A percentile compares a stretch with the other conserved stretches of the same genome.
Evolutionary conservation across 2,888 invertebrate genomes (phyloP).

Genomic region (Erynnis tages): DNA sequence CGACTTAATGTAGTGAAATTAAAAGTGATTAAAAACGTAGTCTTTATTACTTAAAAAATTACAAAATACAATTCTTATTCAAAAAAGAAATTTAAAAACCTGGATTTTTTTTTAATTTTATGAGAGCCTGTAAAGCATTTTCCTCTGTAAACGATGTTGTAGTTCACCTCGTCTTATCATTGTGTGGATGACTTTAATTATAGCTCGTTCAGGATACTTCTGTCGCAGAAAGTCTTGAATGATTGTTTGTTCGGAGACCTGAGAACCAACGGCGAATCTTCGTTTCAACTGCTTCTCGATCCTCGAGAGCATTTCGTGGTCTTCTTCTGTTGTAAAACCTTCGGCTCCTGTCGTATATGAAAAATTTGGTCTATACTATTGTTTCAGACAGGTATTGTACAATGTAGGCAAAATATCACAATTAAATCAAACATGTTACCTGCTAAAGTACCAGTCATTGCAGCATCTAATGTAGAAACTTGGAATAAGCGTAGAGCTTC

Average conservation of each 20-base stretch:
- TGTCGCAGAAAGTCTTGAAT: slow-evolving; percentile 92
- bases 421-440: slow-evolving; percentile 73
- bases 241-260: slow-evolving; percentile 96
- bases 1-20: slow-evolving; percentile 9
- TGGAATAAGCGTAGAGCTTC: slow-evolving; percentile 98
- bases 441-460: slow-evolving; percentile 94
- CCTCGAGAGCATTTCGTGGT: slow-evolving; percentile 93
- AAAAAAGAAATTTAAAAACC: background rate
- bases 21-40: slow-evolving; percentile 7
- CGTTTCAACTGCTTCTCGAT: slow-evolving; percentile 97
- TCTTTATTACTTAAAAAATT: slow-evolving; percentile 21
- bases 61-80: background rate
- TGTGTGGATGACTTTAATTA: slow-evolving; percentile 94
- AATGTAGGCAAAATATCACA: background rate
- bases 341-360: slow-evolving; percentile 88
- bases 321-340: slow-evolving; percentile 97
- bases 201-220: slow-evolving; percentile 92
- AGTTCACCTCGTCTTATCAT: slow-evolving; percentile 98
- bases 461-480: slow-evolving; percentile 98
- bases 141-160: slow-evolving; percentile 97
- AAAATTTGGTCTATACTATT: too few relatives aligned
- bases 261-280: slow-evolving; percentile 96
- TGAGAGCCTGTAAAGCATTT: slow-evolving; percentile 96
- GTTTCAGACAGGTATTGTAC: too few relatives aligned
- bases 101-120: slow-evolving; percentile 9